Evolutionary conservation across 2,113 vertebrate species (phyloP), one percentile per base, ranked within the genome.

Genomic region (Saccopteryx leptura): DNA sequence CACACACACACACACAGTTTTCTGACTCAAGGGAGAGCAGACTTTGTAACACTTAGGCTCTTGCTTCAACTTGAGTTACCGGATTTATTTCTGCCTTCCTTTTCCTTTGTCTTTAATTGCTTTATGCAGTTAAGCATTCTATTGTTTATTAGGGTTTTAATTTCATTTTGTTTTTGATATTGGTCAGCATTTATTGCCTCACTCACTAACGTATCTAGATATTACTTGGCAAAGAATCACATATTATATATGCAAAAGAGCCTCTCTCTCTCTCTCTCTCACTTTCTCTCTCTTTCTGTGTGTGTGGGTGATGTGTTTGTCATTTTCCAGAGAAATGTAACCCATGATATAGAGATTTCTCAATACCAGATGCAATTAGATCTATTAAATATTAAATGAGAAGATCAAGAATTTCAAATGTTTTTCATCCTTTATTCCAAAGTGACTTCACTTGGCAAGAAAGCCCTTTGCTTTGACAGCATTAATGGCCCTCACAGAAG

Each of bases 361-460:
- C 60, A 88, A 81, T 46, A 88, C 58, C 86, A 97, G 68, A 94
- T 94, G 82, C 96, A 97, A 97, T 97, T 97, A 97, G 97, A 96
- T 82, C 88, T 97, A 91, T 94, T 97, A 97, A 98, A 97, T 97
- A 97, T 97, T 96, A 96, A 96, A 93, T 92, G 81, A 97, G 72
- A 82, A 96, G 71, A 95, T 96, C n/a, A 68, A 96, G 88, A 95
- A 90, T 94, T 97, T 96, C 92, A 93, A 97, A 79, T 84, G 95
- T 86, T 94, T 97, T 96, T 90, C 94, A 97, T 94, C 76, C 56
- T 97, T 97, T 95, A 94, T 96, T 95, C 69, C 90, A 91, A 95
- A 97, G 87, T 96, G 87, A 96, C 79, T 96, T 97, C 79, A 96
- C 92, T 94, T 96, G 66, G 97, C 93, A 97, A 94, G 85, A 94